Conservation (phyloP, 2,113 vertebrate species). For the Crotalus tigris region DNA sequence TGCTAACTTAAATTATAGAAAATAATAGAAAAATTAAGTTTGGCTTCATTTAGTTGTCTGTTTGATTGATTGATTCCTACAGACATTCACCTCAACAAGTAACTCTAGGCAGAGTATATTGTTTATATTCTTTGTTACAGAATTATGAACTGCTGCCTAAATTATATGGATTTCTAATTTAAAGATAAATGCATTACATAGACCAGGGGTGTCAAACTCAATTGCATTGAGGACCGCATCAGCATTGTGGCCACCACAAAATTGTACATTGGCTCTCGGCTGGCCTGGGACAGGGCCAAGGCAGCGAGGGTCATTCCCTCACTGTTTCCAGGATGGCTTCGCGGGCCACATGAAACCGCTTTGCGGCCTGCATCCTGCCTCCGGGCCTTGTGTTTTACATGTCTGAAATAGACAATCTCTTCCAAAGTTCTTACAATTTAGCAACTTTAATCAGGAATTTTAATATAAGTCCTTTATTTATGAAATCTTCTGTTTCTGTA, state of each 20-base stretch:
- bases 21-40: not conserved
- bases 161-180: not conserved
- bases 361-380: no score
- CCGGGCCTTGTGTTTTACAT: no score
- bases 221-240: no score
- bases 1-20: not conserved
- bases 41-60: not conserved
- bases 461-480: not conserved
- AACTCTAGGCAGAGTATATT: not conserved
- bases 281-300: no score
- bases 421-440: not conserved
- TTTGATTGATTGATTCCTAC: not conserved
- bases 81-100: not conserved
- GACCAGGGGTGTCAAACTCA: no score
- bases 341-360: no score
- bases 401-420: not conserved
- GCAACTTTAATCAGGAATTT: not conserved
- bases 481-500: not conserved
- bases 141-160: not conserved
- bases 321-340: no score
- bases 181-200: not conserved
- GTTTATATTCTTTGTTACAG: not conserved
- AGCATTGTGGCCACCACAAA: no score
- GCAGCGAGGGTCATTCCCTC: no score
- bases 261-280: no score